Base-by-base conservation (phyloP, 1,140 invertebrate species). In the Drosophila nigromelanica region DNA sequence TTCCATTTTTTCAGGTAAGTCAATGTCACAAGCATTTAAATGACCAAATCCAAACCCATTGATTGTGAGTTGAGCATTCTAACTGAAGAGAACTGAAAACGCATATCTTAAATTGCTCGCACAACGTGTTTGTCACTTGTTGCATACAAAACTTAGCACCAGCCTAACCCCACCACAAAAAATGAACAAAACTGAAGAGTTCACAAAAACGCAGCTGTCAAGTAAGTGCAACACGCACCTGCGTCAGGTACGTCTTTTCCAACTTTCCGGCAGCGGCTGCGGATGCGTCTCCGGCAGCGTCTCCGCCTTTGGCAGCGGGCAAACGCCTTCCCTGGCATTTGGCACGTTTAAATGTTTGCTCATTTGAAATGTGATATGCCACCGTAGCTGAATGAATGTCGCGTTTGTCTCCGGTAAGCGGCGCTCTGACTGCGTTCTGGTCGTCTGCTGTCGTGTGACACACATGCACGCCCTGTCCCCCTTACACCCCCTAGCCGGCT, bases 301-400 rank as follows among this genome's bases (percentile, higher is more conserved):
- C 54, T 37, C 21, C 43, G 33, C 6, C 24, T 42, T 11, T n/a
- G 14, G n/a, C 40, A 6, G 24, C 5, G 35, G 18, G 18, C 12
- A 27, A 37, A 42, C 15, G 52, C 52, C 52, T 42, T n/a, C 52
- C 37, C 18, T 58, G 40, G 40, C 48, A 54, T 79, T 79, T 66
- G 56, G 21, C 61, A 54, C 45, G 66, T 71, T 71, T 64, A 54
- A 80, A 76, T 67, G 78, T 77, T 77, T 73, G 67, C 73, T 35
- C 56, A 73, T 80, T 80, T 68, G 78, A 76, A 80, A 80, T 73
- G 40, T 77, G 78, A 80, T 80, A 77, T 59, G 56, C 48, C 39
- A 51, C 42, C 51, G 48, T 8, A 12, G 68, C 37, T 14, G 18
- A 56, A 59, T 45, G 56, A 45, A 35, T 59, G 64, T 60, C 45